Conservation (phyloP, 1,140 invertebrate species). For the Druon quercuslanigerum region DNA sequence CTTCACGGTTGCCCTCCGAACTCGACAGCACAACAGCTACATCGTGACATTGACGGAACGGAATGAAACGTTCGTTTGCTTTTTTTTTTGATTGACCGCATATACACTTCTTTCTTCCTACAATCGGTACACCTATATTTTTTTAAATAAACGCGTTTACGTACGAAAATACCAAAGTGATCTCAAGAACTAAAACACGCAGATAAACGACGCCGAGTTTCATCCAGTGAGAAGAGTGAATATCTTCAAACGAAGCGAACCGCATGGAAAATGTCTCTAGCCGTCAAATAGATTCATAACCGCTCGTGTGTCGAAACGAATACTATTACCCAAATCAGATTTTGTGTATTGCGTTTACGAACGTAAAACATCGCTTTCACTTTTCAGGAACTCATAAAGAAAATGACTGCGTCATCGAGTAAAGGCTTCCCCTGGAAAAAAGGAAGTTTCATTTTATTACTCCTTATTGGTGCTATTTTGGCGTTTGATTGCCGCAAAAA, state of each 20-base stretch:
- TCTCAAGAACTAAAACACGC: not conserved
- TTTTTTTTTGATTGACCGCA: conserved; percentile 33
- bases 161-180: not conserved
- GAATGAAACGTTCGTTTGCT: conserved; percentile 23
- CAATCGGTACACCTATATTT: not conserved
- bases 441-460: conserved; percentile 63
- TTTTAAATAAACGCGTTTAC: not conserved
- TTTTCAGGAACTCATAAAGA: conserved; percentile 64
- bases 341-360: not conserved
- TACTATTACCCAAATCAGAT: not conserved
- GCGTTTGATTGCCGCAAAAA: conserved; percentile 68
- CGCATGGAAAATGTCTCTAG: not conserved
- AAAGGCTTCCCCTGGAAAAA: conserved; percentile 70
- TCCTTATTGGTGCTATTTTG: conserved; percentile 64
- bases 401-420: conserved; percentile 67
- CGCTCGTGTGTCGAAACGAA: conserved; percentile 1
- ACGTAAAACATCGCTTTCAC: conserved; percentile 21
- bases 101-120: not conserved
- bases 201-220: conserved; percentile 9
- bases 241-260: not conserved
- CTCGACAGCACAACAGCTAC: conserved; percentile 11
- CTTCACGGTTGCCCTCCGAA: conserved; percentile 32
- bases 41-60: conserved; percentile 17
- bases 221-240: not conserved
- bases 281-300: not conserved